Percentiles rank a stretch among this genome's conserved stretches.
Conservation (phyloP, 2,888 invertebrate species). For the Thumatha senex region DNA sequence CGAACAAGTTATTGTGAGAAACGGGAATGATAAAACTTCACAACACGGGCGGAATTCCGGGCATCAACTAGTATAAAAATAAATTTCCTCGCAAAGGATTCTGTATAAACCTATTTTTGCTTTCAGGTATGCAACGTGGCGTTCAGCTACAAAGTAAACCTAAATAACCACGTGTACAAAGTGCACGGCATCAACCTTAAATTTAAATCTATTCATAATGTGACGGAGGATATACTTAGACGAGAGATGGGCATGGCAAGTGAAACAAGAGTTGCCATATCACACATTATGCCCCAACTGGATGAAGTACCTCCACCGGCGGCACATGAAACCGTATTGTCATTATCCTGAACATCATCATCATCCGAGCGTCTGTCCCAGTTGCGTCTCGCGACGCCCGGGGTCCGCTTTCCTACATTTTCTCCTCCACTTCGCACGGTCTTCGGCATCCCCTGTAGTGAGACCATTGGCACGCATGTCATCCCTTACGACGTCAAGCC, state of each 20-base stretch:
- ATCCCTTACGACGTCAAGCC: no score
- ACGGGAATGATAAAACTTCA: no score
- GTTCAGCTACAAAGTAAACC: constrained; percentile 79
- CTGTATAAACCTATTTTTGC: neutral
- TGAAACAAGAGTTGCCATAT: constrained; percentile 60
- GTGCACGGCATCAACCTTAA: constrained; percentile 77
- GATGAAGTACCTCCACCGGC: constrained; percentile 61
- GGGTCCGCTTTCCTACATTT: no score
- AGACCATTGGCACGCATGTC: no score
- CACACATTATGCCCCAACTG: constrained; percentile 68
- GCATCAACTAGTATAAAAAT: no score
- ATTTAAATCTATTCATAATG: constrained; percentile 77
- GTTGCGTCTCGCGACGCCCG: no score
- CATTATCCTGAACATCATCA: constrained; percentile 28
- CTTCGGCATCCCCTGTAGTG: no score
- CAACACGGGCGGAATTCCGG: no score
- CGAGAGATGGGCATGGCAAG: constrained; percentile 65
- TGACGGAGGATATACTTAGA: constrained; percentile 71
- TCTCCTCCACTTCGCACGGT: no score
- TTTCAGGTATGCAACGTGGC: constrained; percentile 78
- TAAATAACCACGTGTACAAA: constrained; percentile 78
- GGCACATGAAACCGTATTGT: constrained; percentile 64
- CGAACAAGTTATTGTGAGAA: no score
- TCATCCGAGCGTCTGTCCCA: no score
- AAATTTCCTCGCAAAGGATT: no score